Conservation (phyloP, 1,140 invertebrate species). For the Amyelois transitella region DNA sequence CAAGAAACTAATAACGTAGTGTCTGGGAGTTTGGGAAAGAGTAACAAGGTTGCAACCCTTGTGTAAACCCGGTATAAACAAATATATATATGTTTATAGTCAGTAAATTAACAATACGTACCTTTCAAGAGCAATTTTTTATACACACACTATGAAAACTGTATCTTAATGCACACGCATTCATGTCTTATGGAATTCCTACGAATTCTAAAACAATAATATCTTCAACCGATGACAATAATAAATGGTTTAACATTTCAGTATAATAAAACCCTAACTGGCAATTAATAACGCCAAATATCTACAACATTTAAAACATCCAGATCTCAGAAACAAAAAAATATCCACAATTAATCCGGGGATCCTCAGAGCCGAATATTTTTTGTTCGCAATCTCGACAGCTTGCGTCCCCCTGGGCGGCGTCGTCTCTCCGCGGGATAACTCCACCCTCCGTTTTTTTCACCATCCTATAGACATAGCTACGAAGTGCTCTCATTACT, state of each 20-base stretch:
- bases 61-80: too few relatives aligned
- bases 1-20: background rate
- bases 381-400: background rate
- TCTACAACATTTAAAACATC: background rate
- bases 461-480: constrained; percentile 10
- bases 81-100: too few relatives aligned
- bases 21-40: background rate
- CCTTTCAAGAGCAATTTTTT: too few relatives aligned
- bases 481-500: constrained; percentile 44
- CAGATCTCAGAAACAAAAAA: background rate
- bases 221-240: too few relatives aligned
- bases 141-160: too few relatives aligned
- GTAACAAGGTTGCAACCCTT: background rate
- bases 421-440: constrained; percentile 16
- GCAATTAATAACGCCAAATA: too few relatives aligned
- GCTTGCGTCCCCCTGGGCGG: constrained; percentile 4
- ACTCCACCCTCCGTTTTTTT: constrained; percentile 27
- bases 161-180: too few relatives aligned
- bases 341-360: background rate
- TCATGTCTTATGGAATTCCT: too few relatives aligned
- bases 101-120: too few relatives aligned
- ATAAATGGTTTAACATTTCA: too few relatives aligned
- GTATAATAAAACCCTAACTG: too few relatives aligned
- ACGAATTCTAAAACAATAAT: too few relatives aligned
- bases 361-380: constrained; percentile 4